phyloP scores from a whole-genome alignment of 2,797 vertebrate species.

The Peromyscus eremicus region DNA sequence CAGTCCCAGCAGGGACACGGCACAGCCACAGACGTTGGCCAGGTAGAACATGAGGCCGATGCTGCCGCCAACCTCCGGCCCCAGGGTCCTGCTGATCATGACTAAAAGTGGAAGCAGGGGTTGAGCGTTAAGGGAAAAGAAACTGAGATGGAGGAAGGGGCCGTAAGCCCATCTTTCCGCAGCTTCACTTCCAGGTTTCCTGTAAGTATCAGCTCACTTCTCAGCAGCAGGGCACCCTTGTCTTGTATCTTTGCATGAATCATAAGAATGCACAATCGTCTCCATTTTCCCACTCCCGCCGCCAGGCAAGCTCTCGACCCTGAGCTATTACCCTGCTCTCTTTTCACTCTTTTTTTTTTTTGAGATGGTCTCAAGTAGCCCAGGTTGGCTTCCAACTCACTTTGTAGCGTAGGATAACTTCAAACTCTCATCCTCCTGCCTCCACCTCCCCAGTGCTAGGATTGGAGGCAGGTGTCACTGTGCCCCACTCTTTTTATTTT shows the following conservation, averaged over 20 bases:
- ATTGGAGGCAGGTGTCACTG: no score
- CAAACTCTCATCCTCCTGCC: neutral
- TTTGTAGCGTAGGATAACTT: neutral
- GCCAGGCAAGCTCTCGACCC: neutral
- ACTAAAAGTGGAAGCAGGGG: conserved; percentile 86
- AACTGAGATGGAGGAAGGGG: conserved; percentile 22
- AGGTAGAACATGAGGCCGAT: conserved; percentile 97
- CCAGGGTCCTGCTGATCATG: conserved; percentile 96
- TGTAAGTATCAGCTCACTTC: neutral
- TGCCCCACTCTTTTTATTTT: neutral
- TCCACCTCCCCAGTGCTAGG: neutral
- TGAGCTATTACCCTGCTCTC: neutral
- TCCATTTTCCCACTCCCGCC: neutral
- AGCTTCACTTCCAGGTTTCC: neutral
- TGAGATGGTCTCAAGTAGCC: neutral
- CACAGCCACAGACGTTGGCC: conserved; percentile 95
- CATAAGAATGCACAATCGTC: neutral
- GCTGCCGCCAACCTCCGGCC: conserved; percentile 96
- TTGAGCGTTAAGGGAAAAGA: conserved; percentile 78
- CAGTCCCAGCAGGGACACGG: conserved; percentile 94
- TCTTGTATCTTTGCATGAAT: neutral
- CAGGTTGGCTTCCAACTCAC: neutral
- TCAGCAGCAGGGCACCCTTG: neutral
- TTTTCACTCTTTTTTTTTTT: neutral
- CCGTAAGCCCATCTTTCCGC: neutral